Evolutionary conservation across 2,888 invertebrate species (phyloP).

Genomic region (Adelphocoris suturalis): DNA sequence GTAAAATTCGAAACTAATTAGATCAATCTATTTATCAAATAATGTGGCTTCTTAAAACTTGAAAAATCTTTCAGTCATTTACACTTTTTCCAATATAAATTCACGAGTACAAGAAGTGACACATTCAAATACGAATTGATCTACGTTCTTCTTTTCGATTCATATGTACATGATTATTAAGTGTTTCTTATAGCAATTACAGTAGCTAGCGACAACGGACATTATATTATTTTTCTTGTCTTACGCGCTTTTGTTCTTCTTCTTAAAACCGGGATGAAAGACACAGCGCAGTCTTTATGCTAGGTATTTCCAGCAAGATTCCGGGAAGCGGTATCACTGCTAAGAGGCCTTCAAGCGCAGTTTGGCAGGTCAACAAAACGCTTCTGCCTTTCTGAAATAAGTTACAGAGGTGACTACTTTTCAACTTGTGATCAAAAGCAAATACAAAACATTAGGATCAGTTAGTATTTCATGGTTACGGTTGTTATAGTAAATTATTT

Average conservation of each 20-base stretch:
- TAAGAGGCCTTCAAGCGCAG: slow-evolving; percentile 11
- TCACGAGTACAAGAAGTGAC: slow-evolving; percentile 32
- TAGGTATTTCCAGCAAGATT: slow-evolving; percentile 50
- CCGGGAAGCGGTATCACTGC: slow-evolving; percentile 23
- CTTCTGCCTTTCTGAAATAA: slow-evolving; percentile 50
- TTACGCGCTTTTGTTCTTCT: neutral
- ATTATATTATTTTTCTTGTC: neutral
- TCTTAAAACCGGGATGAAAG: slow-evolving; percentile 60
- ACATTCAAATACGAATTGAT: slow-evolving; percentile 48
- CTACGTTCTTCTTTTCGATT: slow-evolving; percentile 23
- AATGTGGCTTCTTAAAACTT: slow-evolving; percentile 33
- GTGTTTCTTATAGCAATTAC: neutral
- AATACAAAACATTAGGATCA: too few species aligned
- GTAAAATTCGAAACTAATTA: slow-evolving; percentile 42
- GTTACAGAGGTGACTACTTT: neutral
- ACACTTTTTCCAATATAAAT: slow-evolving; percentile 24
- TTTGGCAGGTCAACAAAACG: slow-evolving; percentile 23
- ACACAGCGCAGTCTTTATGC: slow-evolving; percentile 61
- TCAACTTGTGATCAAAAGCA: too few species aligned
- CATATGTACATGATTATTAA: slow-evolving; percentile 11
- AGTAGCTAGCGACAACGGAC: neutral
- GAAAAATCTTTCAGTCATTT: slow-evolving; percentile 50
- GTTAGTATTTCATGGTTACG: too few species aligned
- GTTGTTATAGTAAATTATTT: too few species aligned
- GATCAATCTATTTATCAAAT: neutral